Base-by-base conservation (phyloP, 30 jellyfish, hydroid and myxozoan species). In the Rhopilema esculentum region DNA sequence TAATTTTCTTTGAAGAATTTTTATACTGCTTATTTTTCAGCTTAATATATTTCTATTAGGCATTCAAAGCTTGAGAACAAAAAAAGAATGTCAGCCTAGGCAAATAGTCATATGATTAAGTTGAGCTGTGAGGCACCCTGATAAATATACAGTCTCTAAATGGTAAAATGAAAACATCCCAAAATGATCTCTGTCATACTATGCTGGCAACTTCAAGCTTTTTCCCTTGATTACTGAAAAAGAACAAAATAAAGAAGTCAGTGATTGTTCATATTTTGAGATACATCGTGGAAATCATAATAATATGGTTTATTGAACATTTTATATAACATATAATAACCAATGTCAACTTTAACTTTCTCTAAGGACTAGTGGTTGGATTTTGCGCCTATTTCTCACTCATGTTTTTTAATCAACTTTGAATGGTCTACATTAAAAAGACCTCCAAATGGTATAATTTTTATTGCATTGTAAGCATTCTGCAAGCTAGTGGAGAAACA, bases 151-250 rank as follows among this genome's bases (percentile, higher is more conserved):
- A 71, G 82, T 79, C 82, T 80, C 71, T 80, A 71, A 80, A 32
- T 69, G 23, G 61, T 57, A 24, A 28, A 64, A 26, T 66, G 69
- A 66, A 80, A 31, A 71, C 48, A 64, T 15, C 73, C 25, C 71
- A 15, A 16, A 80, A 66, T 71, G 66, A 52, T 68, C 82, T 16
- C 2, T 23, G 62, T 71, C 82, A 66, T 4, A 72, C 88, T 90
- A 95, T 61, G 99, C 98, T 51, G 99, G 99, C 61, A 95, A 75
- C 72, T 91, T 95, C 91, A 95, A 85, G 85, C 84, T 62, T 72
- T 91, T 91, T 50, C 99, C 99, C 66, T 95, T 91, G 95, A 95
- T 92, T 31, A 95, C 99, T 95, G 74, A 75, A 87, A 91, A 61
- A 26, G 61, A 84, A 57, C 22, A 76, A 19, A 49, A 27, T n/a